phyloP scores from a whole-genome alignment of 2,113 vertebrate genomes.

The Nycticorax nycticorax region DNA sequence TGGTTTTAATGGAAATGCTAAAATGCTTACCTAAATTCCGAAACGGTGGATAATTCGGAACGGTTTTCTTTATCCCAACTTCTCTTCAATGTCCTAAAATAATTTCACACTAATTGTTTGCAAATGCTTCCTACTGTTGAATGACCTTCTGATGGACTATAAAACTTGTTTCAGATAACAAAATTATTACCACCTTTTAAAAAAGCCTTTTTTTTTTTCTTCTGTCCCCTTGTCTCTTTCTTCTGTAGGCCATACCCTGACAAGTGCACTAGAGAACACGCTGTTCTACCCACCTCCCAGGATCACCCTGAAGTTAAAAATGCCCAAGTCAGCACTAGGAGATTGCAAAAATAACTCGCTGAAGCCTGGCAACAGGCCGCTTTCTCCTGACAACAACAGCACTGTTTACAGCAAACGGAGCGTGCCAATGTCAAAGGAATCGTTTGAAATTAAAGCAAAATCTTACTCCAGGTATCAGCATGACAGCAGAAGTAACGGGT shows the following conservation, averaged over 20 bases:
- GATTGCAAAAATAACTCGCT: conserved; percentile 79
- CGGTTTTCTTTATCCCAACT: neutral
- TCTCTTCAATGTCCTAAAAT: neutral
- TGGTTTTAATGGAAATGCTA: conserved; percentile 14
- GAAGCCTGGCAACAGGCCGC: conserved; percentile 81
- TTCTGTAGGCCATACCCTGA: conserved; percentile 82
- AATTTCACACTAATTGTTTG: neutral
- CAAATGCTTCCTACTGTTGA: neutral
- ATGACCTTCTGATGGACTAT: neutral
- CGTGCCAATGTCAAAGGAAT: conserved; percentile 68
- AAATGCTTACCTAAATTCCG: conserved; percentile 8
- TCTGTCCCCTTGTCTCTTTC: neutral
- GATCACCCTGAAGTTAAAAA: conserved; percentile 97
- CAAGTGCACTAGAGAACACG: conserved; percentile 84
- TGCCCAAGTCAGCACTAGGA: conserved; percentile 85
- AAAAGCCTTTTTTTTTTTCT: neutral
- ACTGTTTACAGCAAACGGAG: conserved; percentile 53
- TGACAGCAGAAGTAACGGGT: conserved; percentile 82
- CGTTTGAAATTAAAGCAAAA: conserved; percentile 73
- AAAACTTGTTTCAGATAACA: neutral
- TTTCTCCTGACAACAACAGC: conserved; percentile 81
- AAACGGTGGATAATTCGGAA: neutral
- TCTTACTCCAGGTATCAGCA: conserved; percentile 75
- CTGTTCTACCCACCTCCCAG: conserved; percentile 89
- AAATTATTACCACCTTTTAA: neutral